These are phyloP conservation scores for Stylophora pistillata DNA, from an alignment of 64 coral and sea anemone genomes.

Conservation along the genomic window DNA sequence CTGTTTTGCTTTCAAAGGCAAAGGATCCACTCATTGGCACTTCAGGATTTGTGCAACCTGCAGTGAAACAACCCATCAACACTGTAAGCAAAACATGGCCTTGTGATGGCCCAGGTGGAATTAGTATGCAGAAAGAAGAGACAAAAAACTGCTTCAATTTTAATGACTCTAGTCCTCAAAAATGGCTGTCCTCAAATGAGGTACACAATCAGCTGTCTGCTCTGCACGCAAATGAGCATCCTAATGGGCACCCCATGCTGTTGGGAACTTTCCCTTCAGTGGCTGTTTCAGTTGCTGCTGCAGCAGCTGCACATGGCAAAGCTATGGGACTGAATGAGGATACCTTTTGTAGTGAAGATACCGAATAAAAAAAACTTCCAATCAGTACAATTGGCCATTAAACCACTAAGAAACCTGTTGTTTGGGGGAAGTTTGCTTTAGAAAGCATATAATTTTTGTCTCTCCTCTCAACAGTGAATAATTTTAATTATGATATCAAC, in stretches of 20 bases:
- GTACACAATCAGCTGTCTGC: not conserved
- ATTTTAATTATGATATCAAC: no score
- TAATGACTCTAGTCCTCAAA: not conserved
- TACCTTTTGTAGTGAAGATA: slow-evolving; percentile 48
- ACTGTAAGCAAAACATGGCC: not conserved
- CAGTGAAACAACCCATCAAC: not conserved
- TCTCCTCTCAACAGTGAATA: no score
- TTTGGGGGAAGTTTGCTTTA: no score
- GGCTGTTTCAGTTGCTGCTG: slow-evolving; percentile 61
- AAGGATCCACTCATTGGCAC: slow-evolving; percentile 77
- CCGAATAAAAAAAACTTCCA: slow-evolving; percentile 7
- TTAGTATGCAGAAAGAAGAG: not conserved
- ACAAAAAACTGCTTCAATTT: not conserved
- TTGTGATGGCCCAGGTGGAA: not conserved
- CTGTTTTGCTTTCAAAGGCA: slow-evolving; percentile 76
- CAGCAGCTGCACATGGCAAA: slow-evolving; percentile 45
- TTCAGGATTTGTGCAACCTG: slow-evolving; percentile 85
- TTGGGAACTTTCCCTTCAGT: slow-evolving; percentile 35
- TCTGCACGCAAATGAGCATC: not conserved
- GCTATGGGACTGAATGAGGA: slow-evolving; percentile 50
- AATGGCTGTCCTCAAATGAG: not conserved
- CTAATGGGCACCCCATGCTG: not conserved
- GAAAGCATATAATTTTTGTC: no score
- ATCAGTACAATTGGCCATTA: no score
- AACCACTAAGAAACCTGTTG: no score